Evolutionary conservation across 2,113 vertebrate genomes (phyloP).

Genomic region (Galeopterus variegatus): DNA sequence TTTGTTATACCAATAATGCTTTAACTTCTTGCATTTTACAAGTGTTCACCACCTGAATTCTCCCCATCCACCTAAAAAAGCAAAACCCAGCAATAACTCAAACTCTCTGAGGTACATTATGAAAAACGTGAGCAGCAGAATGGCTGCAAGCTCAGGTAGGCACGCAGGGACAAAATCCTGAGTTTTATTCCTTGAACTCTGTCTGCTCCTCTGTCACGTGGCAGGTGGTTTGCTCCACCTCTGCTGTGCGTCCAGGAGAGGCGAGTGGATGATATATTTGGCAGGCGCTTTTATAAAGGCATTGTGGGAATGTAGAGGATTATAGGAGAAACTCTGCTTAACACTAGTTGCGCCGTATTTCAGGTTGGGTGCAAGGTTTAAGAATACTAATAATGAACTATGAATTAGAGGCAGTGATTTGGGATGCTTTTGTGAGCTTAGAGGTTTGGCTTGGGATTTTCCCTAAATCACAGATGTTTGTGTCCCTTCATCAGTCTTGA

Average conservation of each 20-base stretch:
- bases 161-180: background rate
- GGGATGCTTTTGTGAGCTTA: background rate
- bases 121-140: conserved; percentile 35
- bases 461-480: background rate
- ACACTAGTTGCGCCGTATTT: background rate
- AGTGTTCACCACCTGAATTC: conserved; percentile 72
- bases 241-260: background rate
- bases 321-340: background rate
- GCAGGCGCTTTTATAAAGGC: background rate
- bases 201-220: background rate
- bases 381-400: background rate
- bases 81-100: conserved; percentile 77
- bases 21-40: conserved; percentile 79
- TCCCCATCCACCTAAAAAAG: conserved; percentile 68
- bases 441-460: background rate
- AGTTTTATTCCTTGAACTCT: background rate
- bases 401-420: conserved; percentile 8
- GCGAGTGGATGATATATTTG: background rate
- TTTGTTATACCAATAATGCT: conserved; percentile 80
- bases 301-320: background rate
- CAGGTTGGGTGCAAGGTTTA: background rate
- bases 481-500: background rate
- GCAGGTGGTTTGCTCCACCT: background rate
- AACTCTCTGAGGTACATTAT: conserved; percentile 52
- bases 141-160: background rate